Evolutionary conservation across 2,888 invertebrate species (phyloP).

Genomic region (Baccha elongata): DNA sequence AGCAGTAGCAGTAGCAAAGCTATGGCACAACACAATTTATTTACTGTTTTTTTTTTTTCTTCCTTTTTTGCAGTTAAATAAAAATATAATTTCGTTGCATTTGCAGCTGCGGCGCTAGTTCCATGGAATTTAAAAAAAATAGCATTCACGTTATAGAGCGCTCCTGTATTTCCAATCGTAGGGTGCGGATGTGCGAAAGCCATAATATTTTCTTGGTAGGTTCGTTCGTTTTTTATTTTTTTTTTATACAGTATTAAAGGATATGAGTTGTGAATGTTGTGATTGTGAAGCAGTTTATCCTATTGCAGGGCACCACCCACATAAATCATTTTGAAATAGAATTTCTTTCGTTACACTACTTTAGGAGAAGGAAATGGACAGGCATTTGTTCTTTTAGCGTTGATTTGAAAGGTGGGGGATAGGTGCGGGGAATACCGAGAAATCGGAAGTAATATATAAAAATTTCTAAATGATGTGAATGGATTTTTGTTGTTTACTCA

Average conservation of each 20-base stretch:
- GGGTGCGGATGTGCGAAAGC: too few species aligned
- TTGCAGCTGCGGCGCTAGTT: slow-evolving; percentile 18
- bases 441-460: slow-evolving; percentile 64
- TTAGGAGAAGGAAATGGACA: slow-evolving; percentile 29
- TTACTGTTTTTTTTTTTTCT: background rate
- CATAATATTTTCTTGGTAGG: too few species aligned
- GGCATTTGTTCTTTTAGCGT: slow-evolving; percentile 5
- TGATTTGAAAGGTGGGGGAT: background rate
- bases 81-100: slow-evolving; percentile 43
- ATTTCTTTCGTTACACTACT: slow-evolving; percentile 42
- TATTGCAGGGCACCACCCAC: slow-evolving; percentile 2
- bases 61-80: slow-evolving; percentile 25
- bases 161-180: too few species aligned
- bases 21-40: background rate
- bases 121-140: background rate
- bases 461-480: slow-evolving; percentile 55
- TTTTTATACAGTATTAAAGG: too few species aligned
- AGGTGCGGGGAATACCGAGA: background rate
- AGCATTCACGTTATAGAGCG: too few species aligned
- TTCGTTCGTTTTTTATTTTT: background rate
- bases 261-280: slow-evolving; percentile 60
- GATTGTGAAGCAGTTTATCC: slow-evolving; percentile 67
- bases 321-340: slow-evolving; percentile 59
- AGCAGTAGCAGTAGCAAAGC: too few species aligned
- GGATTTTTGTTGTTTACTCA: slow-evolving; percentile 29